These are phyloP conservation scores for Acanthopleura granulata DNA, from an alignment of 2,888 invertebrate genomes.

Conservation along the genomic window DNA sequence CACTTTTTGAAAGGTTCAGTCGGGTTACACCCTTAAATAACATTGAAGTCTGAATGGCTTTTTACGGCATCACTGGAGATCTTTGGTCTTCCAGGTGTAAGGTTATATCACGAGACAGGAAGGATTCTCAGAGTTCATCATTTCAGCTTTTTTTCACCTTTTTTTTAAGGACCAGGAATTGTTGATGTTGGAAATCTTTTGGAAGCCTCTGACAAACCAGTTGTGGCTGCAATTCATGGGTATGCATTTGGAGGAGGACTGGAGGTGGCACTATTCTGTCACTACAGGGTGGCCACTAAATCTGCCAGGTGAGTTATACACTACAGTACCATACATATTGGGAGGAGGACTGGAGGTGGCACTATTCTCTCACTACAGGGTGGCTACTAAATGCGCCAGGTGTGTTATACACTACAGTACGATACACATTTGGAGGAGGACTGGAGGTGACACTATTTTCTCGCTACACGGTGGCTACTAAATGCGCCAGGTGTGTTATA, in stretches of 20 bases:
- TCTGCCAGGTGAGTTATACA: conserved; percentile 74
- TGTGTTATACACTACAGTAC: conserved; percentile 73
- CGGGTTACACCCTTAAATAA: too few species aligned
- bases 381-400: conserved; percentile 87
- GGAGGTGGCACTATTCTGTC: conserved; percentile 93
- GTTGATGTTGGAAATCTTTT: conserved; percentile 80
- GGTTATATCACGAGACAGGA: too few species aligned
- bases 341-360: conserved; percentile 95
- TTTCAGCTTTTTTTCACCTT: too few species aligned
- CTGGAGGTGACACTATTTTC: conserved; percentile 96
- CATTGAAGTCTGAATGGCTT: too few species aligned
- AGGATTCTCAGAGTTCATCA: too few species aligned
- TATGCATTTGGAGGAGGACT: conserved; percentile 94
- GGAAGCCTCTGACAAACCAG: conserved; percentile 87
- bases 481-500: conserved; percentile 76
- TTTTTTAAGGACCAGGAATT: conserved; percentile 43
- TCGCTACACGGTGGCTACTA: conserved; percentile 94
- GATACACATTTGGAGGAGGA: conserved; percentile 93
- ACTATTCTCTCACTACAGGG: conserved; percentile 93
- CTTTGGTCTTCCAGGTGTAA: too few species aligned
- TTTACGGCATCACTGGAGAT: too few species aligned
- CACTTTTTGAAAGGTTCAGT: too few species aligned
- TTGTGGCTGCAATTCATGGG: conserved; percentile 95
- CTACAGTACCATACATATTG: conserved; percentile 82
- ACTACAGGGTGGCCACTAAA: conserved; percentile 94